Evolutionary conservation across 2,888 invertebrate genomes (phyloP).

Genomic region (Hydrotaea diabolus): DNA sequence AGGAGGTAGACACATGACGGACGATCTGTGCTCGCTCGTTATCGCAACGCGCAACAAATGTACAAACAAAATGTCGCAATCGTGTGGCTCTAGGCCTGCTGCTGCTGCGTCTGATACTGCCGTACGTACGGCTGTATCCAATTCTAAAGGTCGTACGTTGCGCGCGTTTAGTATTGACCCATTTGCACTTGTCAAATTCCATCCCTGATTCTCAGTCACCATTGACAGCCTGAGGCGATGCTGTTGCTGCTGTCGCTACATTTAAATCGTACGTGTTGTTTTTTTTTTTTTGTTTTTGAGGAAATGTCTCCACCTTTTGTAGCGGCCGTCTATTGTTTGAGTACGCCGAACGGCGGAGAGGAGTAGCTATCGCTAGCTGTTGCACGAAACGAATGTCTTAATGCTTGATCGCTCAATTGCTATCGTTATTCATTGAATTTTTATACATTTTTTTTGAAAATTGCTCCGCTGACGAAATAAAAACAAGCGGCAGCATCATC

Average conservation of each 20-base stretch:
- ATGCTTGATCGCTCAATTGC: conserved; percentile 16
- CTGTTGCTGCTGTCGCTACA: background rate
- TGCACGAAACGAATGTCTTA: background rate
- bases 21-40: background rate
- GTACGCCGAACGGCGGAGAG: background rate
- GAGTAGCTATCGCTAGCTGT: background rate
- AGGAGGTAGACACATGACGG: no score
- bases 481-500: background rate
- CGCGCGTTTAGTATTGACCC: conserved; percentile 32
- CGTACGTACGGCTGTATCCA: background rate
- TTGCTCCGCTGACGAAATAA: background rate
- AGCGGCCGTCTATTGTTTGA: background rate
- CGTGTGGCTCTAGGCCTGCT: background rate
- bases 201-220: conserved; percentile 20
- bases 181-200: conserved; percentile 32
- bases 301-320: conserved; percentile 14
- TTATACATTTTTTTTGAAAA: conserved; percentile 5
- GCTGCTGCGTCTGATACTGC: background rate
- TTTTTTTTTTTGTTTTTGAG: background rate
- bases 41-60: background rate
- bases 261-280: background rate
- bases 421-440: conserved; percentile 26
- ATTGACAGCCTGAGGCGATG: conserved; percentile 22
- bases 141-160: conserved; percentile 22
- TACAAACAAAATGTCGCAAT: conserved; percentile 4